phyloP scores from a whole-genome alignment of 2,113 vertebrate genomes.

The Bos javanicus region DNA sequence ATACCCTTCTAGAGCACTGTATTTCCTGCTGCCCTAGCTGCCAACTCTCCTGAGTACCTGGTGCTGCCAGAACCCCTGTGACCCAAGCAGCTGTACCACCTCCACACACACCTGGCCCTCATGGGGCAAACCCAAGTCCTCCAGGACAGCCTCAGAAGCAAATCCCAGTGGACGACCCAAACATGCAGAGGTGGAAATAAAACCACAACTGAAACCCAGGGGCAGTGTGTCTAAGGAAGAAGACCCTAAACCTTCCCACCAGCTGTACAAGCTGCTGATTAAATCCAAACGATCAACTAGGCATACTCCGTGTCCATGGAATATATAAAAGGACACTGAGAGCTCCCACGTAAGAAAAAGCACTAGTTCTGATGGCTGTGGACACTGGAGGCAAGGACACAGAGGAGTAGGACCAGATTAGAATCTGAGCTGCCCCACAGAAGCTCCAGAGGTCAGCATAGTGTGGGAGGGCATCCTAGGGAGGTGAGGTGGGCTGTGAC shows the following conservation, averaged over 20 bases:
- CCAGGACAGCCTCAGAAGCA: background rate
- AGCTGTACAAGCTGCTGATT: background rate
- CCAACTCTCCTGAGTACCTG: background rate
- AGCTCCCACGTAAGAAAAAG: background rate
- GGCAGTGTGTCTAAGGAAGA: background rate
- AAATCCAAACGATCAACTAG: background rate
- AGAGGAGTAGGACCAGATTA: background rate
- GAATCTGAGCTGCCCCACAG: background rate
- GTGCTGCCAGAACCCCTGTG: background rate
- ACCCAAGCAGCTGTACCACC: background rate
- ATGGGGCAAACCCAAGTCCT: background rate
- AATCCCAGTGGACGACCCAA: background rate
- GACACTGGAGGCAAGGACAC: background rate
- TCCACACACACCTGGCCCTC: background rate
- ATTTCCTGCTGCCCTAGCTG: background rate
- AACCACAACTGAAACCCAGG: background rate
- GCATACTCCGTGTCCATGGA: background rate
- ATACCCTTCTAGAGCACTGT: background rate
- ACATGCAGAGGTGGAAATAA: background rate
- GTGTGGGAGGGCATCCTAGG: background rate
- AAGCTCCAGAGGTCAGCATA: background rate
- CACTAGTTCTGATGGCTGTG: background rate
- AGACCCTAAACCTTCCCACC: background rate
- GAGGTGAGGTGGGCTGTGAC: background rate
- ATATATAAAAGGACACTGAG: background rate